Conservation (phyloP, 2,888 invertebrate genomes). For the Lithophane leautieri region DNA sequence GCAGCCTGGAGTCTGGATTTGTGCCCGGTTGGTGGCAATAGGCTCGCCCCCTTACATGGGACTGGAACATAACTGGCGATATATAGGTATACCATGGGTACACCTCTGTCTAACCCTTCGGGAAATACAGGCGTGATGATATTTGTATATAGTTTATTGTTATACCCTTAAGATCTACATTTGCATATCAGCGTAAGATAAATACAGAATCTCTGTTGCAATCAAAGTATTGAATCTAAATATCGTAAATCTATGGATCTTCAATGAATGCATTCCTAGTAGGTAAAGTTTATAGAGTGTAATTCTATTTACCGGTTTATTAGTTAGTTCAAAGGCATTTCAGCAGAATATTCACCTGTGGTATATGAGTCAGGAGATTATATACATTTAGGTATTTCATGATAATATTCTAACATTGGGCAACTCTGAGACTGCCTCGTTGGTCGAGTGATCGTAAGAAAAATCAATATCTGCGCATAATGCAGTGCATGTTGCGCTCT, state of each 20-base stretch:
- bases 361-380: constrained; percentile 8
- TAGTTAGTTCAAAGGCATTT: constrained; percentile 33
- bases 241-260: constrained; percentile 30
- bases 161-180: neutral
- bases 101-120: too few species aligned
- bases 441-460: too few species aligned
- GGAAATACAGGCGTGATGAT: too few species aligned
- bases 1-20: too few species aligned
- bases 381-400: neutral
- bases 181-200: neutral
- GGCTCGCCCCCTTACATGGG: too few species aligned
- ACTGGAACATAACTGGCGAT: too few species aligned
- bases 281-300: constrained; percentile 27
- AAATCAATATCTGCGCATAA: too few species aligned
- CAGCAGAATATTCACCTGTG: constrained; percentile 7
- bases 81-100: too few species aligned
- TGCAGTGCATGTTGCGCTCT: too few species aligned
- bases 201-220: constrained; percentile 13
- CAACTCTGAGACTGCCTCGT: too few species aligned
- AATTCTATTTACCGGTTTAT: constrained; percentile 25
- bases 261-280: constrained; percentile 31
- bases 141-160: constrained; percentile 2
- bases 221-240: constrained; percentile 24
- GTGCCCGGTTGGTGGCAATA: too few species aligned
- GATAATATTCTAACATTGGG: too few species aligned